phyloP scores from a whole-genome alignment of 2,888 invertebrate species.

The Agonopterix heracliana region DNA sequence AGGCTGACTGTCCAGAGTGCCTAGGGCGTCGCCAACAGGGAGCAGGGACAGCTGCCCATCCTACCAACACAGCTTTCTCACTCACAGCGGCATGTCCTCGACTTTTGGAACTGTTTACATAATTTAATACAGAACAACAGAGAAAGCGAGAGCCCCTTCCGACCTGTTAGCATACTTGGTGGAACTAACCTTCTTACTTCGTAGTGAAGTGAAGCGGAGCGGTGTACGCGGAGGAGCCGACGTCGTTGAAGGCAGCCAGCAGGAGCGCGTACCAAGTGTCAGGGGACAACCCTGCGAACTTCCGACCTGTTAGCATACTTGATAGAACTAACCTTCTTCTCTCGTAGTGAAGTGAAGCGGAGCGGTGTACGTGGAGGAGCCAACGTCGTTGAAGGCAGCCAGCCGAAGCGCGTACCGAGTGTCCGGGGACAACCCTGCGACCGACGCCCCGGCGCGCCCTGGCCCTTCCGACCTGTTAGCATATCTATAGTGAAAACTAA shows the following conservation, averaged over 20 bases:
- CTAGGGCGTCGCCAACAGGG: slow-evolving; percentile 89
- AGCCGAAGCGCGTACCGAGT: slow-evolving; percentile 87
- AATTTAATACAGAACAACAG: too few species aligned
- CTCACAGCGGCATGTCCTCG: slow-evolving; percentile 11
- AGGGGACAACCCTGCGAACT: slow-evolving; percentile 80
- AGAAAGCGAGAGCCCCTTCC: too few species aligned
- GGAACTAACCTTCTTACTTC: slow-evolving; percentile 83
- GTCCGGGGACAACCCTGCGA: slow-evolving; percentile 83
- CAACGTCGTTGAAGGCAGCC: slow-evolving; percentile 89
- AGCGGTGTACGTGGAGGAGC: slow-evolving; percentile 85
- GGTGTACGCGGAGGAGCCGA: slow-evolving; percentile 89
- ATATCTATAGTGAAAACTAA: too few species aligned
- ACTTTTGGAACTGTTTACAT: too few species aligned
- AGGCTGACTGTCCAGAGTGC: slow-evolving; percentile 47
- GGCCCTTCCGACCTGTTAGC: slow-evolving; percentile 56
- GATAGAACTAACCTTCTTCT: slow-evolving; percentile 81
- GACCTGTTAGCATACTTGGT: slow-evolving; percentile 30
- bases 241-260: slow-evolving; percentile 88
- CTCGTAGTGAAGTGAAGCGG: slow-evolving; percentile 85
- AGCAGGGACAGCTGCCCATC: slow-evolving; percentile 87
- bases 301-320: slow-evolving; percentile 41
- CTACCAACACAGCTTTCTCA: slow-evolving; percentile 81
- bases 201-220: slow-evolving; percentile 85
- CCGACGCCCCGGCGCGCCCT: slow-evolving; percentile 63
- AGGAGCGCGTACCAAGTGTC: slow-evolving; percentile 88